Base-by-base conservation (phyloP, 2,797 vertebrate species). In the Tolypeutes matacus region DNA sequence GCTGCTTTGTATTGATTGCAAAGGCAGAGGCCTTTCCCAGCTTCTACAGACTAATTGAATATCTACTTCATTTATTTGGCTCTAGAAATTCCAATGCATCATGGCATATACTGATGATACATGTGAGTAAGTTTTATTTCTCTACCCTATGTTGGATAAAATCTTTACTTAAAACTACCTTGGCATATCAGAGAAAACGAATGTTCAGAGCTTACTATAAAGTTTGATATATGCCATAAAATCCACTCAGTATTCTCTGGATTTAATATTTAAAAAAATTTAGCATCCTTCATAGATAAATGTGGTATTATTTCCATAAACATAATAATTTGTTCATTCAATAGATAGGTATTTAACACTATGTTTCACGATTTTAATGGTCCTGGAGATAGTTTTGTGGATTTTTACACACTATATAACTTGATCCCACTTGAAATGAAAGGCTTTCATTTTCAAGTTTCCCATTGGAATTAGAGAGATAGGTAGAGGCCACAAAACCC, bases 1-100 rank as follows among this genome's bases (percentile, higher is more conserved):
- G 69, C 34, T 88, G 70, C 58, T 83, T 93, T 56, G 11, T 70
- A 60, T 86, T 93, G 20, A 89, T 75, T 91, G 96, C 42, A 82
- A 81, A 91, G 27, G 39, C n/a, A 65, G 69, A 93, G 53, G 27
- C 25, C 34, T 83, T 86, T 84, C n/a, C 25, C 23, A 88, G 0
- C 31, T 77, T 86, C 92, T 49, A 76, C 13, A 58, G 67, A 88
- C 12, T 84, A 34, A 39, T 34, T 8, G 53, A 53, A 53, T 53
- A 53, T 56, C 83, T 82, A 51, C 2, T 42, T 78, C 60, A 75
- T 42, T 81, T 81, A 34, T 21, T 42, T 64, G 31, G 31, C 80
- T 65, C 46, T 73, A 15, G 67, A 90, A 91, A 69, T 86, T 90
- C 3, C 21, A 76, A 6, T 62, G 69, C 18, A 58, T 93, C 15